Percentiles rank a stretch among this genome's conserved stretches.
These are phyloP conservation scores for Sminthurinus aureus DNA, from an alignment of 2,888 invertebrate genomes.

Conservation along the genomic window DNA sequence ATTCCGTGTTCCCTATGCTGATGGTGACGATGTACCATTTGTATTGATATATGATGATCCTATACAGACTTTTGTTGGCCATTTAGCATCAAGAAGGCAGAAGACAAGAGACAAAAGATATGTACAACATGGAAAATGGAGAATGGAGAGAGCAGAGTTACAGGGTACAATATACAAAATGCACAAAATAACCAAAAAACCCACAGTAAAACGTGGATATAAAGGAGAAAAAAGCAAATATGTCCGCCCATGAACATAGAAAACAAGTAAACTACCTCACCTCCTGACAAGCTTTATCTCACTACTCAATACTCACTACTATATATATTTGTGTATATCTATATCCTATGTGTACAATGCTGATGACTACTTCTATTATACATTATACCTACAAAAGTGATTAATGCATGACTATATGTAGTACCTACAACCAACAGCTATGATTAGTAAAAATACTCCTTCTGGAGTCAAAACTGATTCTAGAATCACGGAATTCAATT, in stretches of 20 bases:
- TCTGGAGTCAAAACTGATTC: constrained; percentile 1
- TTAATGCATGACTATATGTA: no score
- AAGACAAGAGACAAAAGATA: not conserved
- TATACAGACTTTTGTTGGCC: constrained; percentile 6
- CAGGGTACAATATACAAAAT: not conserved
- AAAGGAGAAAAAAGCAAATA: not conserved
- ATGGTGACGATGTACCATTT: not conserved
- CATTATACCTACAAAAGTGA: no score
- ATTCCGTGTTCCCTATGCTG: not conserved
- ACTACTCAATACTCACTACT: not conserved
- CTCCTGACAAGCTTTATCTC: not conserved
- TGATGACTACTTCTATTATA: no score
- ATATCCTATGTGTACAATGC: no score
- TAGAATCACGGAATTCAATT: constrained; percentile 15
- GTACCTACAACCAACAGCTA: no score
- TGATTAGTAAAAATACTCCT: no score
- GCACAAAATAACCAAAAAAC: not conserved
- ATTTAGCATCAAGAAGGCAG: not conserved
- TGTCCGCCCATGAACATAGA: not conserved
- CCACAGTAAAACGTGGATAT: not conserved
- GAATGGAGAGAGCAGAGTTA: not conserved
- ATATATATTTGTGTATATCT: no score
- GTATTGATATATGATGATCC: not conserved
- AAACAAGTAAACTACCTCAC: constrained; percentile 1
- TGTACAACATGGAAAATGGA: not conserved